Base-by-base conservation (phyloP, 2,888 invertebrate genomes). In the Lasius platythorax region DNA sequence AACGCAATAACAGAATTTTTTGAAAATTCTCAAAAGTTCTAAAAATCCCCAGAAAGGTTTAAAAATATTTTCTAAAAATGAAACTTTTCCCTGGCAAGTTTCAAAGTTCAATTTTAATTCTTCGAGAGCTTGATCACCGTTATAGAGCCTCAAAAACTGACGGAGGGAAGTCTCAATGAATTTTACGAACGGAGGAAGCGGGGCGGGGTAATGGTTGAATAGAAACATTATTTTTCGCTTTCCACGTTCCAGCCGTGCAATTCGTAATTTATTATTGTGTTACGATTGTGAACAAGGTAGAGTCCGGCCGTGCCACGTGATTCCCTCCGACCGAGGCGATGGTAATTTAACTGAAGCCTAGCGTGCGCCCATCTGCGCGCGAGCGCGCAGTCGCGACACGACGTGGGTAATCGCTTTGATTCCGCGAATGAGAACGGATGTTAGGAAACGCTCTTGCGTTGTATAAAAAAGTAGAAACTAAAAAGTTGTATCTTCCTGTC, bases 381-480 rank as follows among this genome's bases (percentile, higher is more conserved):
- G 91, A 30, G 33, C 90, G 89, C 92, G 89, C 91, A 88, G 88
- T 89, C 89, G 86, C 87, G 87, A 89, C 91, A 88, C 87, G 87
- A 91, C 91, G 91, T 89, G 91, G 92, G 92, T 91, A 92, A 94
- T 93, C 92, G 92, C 91, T 93, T 94, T 92, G 93, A 93, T 94
- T 93, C 92, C 93, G 88, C 92, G 91, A 92, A 93, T 88, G 91
- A 92, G 93, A 94, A 93, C 94, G 94, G 94, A 94, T 93, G 94
- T 94, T 94, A 93, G 91, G 93, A 93, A 94, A 94, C 89, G 89
- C 88, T 86, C 83, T 87, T 91, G 91, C 91, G 89, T 86, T 87
- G 88, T 87, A 87, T 89, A 88, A 89, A 88, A 89, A 88, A 91
- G 89, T 90, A 88, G 89, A 92, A 92, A 91, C 89, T 91, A 90